Conservation (phyloP, 92 coral and sea anemone species). For the Phenganax stokvisi region DNA sequence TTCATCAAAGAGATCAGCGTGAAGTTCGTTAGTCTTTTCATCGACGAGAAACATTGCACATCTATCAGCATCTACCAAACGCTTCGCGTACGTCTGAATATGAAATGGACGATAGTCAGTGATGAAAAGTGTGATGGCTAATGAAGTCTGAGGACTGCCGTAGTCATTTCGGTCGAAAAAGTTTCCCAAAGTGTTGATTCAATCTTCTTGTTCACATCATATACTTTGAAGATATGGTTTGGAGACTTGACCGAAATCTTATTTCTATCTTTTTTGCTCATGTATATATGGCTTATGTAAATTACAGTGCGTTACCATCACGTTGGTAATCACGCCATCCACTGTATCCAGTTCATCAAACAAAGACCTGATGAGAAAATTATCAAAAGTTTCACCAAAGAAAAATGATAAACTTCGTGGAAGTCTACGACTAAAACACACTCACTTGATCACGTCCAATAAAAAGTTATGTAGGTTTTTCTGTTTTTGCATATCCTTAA, state of each 20-base stretch:
- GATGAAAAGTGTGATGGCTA: too few relatives aligned
- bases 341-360: slow-evolving; percentile 91
- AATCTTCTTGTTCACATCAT: too few relatives aligned
- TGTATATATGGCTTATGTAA: not conserved
- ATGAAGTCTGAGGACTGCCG: too few relatives aligned
- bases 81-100: slow-evolving; percentile 79
- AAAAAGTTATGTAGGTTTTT: slow-evolving; percentile 86
- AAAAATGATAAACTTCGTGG: not conserved
- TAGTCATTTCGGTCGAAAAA: too few relatives aligned
- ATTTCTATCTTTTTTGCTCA: too few relatives aligned
- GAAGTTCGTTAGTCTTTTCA: slow-evolving; percentile 56
- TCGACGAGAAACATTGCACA: slow-evolving; percentile 85
- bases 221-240: too few relatives aligned
- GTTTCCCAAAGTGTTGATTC: too few relatives aligned
- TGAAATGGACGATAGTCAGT: too few relatives aligned
- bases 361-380: slow-evolving; percentile 56
- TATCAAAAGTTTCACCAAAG: not conserved
- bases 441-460: slow-evolving; percentile 82
- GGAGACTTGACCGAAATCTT: too few relatives aligned
- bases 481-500: slow-evolving; percentile 90
- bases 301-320: slow-evolving; percentile 60
- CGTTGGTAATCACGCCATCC: slow-evolving; percentile 88
- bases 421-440: not conserved
- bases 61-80: slow-evolving; percentile 91
- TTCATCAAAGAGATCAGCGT: slow-evolving; percentile 87